phyloP scores from a whole-genome alignment of 2,888 invertebrate genomes.

The Scaptomyza tumidula region DNA sequence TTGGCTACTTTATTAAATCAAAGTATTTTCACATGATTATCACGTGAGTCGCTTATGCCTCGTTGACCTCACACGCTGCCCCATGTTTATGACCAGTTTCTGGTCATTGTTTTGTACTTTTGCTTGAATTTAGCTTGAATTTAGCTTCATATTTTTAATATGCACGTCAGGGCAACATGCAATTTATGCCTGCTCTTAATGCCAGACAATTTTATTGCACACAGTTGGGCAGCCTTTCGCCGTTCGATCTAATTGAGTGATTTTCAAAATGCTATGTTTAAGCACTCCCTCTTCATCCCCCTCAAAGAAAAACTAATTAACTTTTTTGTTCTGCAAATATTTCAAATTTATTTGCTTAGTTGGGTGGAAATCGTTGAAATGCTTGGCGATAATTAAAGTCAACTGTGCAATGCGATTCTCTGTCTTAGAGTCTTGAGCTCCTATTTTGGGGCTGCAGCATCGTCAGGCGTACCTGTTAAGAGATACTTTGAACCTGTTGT shows the following conservation, averaged over 20 bases:
- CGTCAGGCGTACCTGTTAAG: constrained; percentile 76
- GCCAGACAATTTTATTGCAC: constrained; percentile 47
- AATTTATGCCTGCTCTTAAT: constrained; percentile 33
- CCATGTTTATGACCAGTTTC: constrained; percentile 44
- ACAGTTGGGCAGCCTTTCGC: constrained; percentile 67
- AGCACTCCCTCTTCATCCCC: too few relatives aligned
- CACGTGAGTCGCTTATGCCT: constrained; percentile 67
- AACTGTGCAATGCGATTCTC: constrained; percentile 38
- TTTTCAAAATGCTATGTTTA: constrained; percentile 52
- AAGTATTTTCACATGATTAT: constrained; percentile 80
- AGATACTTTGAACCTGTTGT: constrained; percentile 83
- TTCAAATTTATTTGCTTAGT: constrained; percentile 70
- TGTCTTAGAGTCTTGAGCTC: constrained; percentile 17
- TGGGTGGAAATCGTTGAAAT: constrained; percentile 72
- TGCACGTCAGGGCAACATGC: constrained; percentile 29
- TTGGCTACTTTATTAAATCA: constrained; percentile 81
- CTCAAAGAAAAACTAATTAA: constrained; percentile 69
- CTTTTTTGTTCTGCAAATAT: constrained; percentile 54
- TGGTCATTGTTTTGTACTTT: constrained; percentile 41
- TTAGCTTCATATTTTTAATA: constrained; percentile 25
- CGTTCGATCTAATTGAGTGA: constrained; percentile 75
- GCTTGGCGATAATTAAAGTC: constrained; percentile 76
- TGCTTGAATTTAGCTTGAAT: neutral
- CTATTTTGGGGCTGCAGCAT: constrained; percentile 47
- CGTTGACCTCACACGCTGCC: constrained; percentile 61